phyloP scores from a whole-genome alignment of 2,888 invertebrate genomes.

The Drosophila mettleri region DNA sequence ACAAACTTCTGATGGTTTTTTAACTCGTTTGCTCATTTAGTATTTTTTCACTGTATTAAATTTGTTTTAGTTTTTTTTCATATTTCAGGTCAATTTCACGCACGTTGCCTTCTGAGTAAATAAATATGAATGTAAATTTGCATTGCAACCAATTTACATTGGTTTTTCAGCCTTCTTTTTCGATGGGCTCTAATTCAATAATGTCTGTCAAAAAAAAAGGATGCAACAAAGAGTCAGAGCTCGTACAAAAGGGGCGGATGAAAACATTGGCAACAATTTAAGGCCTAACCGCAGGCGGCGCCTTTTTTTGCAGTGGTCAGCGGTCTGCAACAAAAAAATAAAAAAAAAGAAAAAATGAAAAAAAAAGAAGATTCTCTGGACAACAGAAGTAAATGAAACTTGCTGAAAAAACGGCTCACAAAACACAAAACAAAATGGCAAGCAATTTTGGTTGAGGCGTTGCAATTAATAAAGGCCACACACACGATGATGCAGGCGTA shows the following conservation, averaged over 20 bases:
- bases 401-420: constrained; percentile 17
- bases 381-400: constrained; percentile 22
- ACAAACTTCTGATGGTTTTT: background rate
- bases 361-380: constrained; percentile 26
- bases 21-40: background rate
- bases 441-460: constrained; percentile 77
- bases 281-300: constrained; percentile 69
- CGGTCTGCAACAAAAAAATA: constrained; percentile 35
- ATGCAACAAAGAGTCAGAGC: constrained; percentile 15
- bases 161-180: background rate
- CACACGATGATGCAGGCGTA: constrained; percentile 50
- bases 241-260: constrained; percentile 3
- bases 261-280: constrained; percentile 72
- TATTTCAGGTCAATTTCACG: background rate
- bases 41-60: background rate
- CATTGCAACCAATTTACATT: background rate
- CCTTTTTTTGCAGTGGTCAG: constrained; percentile 55
- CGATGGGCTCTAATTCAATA: constrained; percentile 66
- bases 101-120: background rate
- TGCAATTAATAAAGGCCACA: constrained; percentile 76
- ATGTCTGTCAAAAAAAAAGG: constrained; percentile 33
- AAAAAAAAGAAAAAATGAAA: constrained; percentile 31
- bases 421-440: constrained; percentile 58
- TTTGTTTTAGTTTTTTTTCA: background rate
- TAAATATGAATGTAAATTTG: constrained; percentile 10